Conservation (phyloP, 2,888 invertebrate genomes). For the Leistus spinibarbis region DNA sequence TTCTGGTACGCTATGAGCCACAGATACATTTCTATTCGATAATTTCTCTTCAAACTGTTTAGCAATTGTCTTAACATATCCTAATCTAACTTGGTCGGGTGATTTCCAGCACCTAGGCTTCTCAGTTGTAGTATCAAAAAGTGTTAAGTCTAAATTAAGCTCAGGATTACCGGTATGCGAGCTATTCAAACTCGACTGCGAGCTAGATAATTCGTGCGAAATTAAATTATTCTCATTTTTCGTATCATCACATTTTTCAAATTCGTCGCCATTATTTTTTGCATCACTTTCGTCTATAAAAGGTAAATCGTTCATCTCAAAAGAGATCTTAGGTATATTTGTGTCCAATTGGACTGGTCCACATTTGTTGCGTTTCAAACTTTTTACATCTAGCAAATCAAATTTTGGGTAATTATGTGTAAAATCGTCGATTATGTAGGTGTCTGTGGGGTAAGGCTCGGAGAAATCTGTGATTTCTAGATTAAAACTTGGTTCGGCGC, state of each 20-base stretch:
- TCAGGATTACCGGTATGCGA: conserved; percentile 49
- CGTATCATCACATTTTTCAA: conserved; percentile 43
- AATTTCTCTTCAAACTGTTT: conserved; percentile 68
- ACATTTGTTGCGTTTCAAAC: conserved; percentile 26
- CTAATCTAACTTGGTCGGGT: conserved; percentile 71
- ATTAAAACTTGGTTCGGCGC: conserved; percentile 53
- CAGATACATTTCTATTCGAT: conserved; percentile 42
- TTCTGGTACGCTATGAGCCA: conserved; percentile 52
- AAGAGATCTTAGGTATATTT: conserved; percentile 29
- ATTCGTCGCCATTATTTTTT: conserved; percentile 41
- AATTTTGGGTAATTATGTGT: conserved; percentile 23
- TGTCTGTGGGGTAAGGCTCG: conserved; percentile 54
- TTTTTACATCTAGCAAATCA: conserved; percentile 32
- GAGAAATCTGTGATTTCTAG: conserved; percentile 57
- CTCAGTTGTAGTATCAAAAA: conserved; percentile 50
- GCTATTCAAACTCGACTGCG: conserved; percentile 56
- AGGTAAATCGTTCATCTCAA: conserved; percentile 54
- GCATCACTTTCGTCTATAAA: conserved; percentile 47
- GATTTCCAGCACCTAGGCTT: conserved; percentile 69
- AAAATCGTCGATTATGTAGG: conserved; percentile 41
- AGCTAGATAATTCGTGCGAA: conserved; percentile 56
- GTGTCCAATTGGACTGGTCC: conserved; percentile 32
- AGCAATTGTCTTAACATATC: conserved; percentile 71
- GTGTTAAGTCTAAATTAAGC: conserved; percentile 55
- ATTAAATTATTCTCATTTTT: conserved; percentile 47